Conservation (phyloP, 1,140 invertebrate species). For the Heliconius congener region DNA sequence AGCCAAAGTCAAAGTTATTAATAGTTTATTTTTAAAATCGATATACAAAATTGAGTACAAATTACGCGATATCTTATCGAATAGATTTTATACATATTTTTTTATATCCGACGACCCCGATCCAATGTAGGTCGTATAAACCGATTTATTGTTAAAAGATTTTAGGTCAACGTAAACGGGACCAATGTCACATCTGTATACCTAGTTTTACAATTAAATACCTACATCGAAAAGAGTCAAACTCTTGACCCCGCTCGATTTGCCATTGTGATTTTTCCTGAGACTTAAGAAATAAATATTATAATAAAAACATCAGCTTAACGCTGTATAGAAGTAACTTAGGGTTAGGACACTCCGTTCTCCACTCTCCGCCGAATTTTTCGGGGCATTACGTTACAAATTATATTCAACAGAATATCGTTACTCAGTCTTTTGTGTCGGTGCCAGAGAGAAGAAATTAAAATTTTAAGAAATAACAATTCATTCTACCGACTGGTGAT, state of each 20-base stretch:
- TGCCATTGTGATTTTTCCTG: slow-evolving; percentile 9
- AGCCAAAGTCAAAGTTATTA: background rate
- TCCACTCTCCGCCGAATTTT: too few relatives aligned
- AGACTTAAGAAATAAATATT: background rate
- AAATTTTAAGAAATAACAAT: too few relatives aligned
- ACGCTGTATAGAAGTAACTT: too few relatives aligned
- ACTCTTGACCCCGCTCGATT: slow-evolving; percentile 10
- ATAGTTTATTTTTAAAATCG: background rate
- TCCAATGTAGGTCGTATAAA: slow-evolving; percentile 40
- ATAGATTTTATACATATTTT: slow-evolving; percentile 32
- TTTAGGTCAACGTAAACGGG: slow-evolving; percentile 39
- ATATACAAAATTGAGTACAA: background rate
- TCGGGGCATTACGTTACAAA: too few relatives aligned
- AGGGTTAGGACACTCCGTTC: too few relatives aligned
- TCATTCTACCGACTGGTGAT: too few relatives aligned
- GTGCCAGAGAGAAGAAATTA: too few relatives aligned
- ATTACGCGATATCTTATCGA: slow-evolving; percentile 39
- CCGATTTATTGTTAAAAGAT: slow-evolving; percentile 40
- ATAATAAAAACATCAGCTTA: too few relatives aligned
- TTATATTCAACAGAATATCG: too few relatives aligned
- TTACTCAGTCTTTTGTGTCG: too few relatives aligned
- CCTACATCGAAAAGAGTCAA: background rate
- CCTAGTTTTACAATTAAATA: slow-evolving; percentile 8
- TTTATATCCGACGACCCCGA: slow-evolving; percentile 29
- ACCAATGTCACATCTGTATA: slow-evolving; percentile 21